A percentile compares a stretch with the other conserved stretches of the same genome.
phyloP scores from a whole-genome alignment of 2,888 invertebrate species.

The Orthosia cruda region DNA sequence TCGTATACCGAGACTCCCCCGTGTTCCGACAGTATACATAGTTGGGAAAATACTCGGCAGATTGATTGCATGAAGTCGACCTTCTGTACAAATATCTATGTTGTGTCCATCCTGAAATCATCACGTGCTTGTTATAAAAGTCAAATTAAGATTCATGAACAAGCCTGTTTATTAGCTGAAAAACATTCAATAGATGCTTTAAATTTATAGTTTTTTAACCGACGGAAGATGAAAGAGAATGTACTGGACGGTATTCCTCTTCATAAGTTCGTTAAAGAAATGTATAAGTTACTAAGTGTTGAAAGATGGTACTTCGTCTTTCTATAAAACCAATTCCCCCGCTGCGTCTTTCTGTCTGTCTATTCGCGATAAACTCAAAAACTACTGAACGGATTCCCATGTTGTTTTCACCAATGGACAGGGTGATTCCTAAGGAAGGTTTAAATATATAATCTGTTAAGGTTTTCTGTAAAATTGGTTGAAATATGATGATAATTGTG shows the following conservation, averaged over 20 bases:
- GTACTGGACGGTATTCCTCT: conserved; percentile 27
- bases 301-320: not conserved
- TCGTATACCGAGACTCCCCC: no score
- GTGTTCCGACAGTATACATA: no score
- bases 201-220: conserved; percentile 40
- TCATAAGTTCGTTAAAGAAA: conserved; percentile 9
- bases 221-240: conserved; percentile 38
- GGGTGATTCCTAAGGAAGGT: no score
- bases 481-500: no score
- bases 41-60: no score
- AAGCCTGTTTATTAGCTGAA: conserved; percentile 34
- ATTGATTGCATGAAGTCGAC: not conserved
- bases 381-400: no score
- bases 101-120: not conserved
- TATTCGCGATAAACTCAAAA: no score
- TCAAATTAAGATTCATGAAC: conserved; percentile 44
- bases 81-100: not conserved
- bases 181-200: conserved; percentile 10
- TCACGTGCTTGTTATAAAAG: conserved; percentile 49
- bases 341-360: no score
- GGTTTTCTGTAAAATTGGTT: no score
- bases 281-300: not conserved
- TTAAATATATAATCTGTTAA: no score
- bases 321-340: no score
- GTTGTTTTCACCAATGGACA: no score